phyloP scores from a whole-genome alignment of 2,797 vertebrate genomes.

The Enteromius radiatus region DNA sequence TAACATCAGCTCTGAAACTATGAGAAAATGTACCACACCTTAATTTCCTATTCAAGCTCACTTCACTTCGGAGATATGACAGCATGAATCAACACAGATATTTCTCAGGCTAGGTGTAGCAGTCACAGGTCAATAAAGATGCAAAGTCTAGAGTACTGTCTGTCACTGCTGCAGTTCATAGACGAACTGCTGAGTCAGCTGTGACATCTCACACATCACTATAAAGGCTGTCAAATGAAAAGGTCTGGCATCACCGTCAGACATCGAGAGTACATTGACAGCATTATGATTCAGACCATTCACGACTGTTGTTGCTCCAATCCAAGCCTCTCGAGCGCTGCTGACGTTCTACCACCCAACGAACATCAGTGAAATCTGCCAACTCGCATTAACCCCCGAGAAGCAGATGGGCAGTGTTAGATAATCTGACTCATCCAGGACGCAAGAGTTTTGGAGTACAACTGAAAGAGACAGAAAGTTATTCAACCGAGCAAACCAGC shows the following conservation, averaged over 20 bases:
- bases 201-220: too few relatives aligned
- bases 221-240: neutral
- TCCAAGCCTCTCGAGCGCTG: neutral
- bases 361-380: slow-evolving; percentile 30
- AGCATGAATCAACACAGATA: slow-evolving; percentile 14
- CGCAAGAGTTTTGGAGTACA: slow-evolving; percentile 3
- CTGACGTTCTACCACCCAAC: slow-evolving; percentile 12
- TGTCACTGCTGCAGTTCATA: slow-evolving; percentile 3
- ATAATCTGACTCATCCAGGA: slow-evolving; percentile 43
- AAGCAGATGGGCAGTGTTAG: slow-evolving; percentile 31
- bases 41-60: slow-evolving; percentile 17
- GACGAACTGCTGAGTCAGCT: slow-evolving; percentile 21
- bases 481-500: neutral
- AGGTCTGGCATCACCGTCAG: slow-evolving; percentile 24
- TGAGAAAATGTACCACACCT: neutral
- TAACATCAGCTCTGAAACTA: neutral
- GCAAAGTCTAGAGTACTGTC: neutral
- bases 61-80: slow-evolving; percentile 15
- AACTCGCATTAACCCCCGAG: slow-evolving; percentile 38
- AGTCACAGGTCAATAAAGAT: slow-evolving; percentile 32
- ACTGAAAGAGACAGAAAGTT: neutral
- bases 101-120: slow-evolving; percentile 18
- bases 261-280: slow-evolving; percentile 11
- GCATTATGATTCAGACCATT: slow-evolving; percentile 43
- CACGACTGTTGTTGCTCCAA: neutral